Conservation (phyloP, 2,888 invertebrate genomes). For the Xestia rhomboidea region DNA sequence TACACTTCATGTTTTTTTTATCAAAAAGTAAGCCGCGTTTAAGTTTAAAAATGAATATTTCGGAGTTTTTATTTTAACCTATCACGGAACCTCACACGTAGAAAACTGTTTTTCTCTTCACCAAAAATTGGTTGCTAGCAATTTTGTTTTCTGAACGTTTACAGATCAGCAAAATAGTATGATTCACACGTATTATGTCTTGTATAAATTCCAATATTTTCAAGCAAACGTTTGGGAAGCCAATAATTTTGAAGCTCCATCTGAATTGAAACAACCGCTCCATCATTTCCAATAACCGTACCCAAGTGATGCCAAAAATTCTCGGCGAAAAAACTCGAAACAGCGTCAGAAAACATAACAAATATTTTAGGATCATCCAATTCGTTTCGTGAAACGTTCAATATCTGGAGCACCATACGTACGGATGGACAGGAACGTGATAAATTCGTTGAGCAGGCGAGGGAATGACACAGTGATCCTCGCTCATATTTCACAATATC, state of each 20-base stretch:
- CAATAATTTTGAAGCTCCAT: slow-evolving; percentile 30
- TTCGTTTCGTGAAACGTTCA: slow-evolving; percentile 69
- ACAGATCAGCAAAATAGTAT: neutral
- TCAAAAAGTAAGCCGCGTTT: slow-evolving; percentile 64
- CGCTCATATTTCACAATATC: slow-evolving; percentile 86
- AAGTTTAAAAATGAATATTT: slow-evolving; percentile 53
- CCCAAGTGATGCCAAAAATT: slow-evolving; percentile 53
- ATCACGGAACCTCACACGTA: slow-evolving; percentile 42
- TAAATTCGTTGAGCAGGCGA: slow-evolving; percentile 81
- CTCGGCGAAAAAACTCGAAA: slow-evolving; percentile 56
- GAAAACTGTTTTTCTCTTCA: slow-evolving; percentile 26
- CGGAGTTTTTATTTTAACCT: slow-evolving; percentile 39
- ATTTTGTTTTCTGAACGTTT: slow-evolving; percentile 15
- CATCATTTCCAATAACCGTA: slow-evolving; percentile 59
- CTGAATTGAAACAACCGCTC: slow-evolving; percentile 51
- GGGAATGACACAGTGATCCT: slow-evolving; percentile 82
- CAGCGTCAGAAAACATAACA: slow-evolving; percentile 62
- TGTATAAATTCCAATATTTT: slow-evolving; percentile 19
- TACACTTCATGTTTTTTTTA: slow-evolving; percentile 75
- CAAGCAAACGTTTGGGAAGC: slow-evolving; percentile 14
- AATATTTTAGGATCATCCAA: slow-evolving; percentile 73
- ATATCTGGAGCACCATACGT: slow-evolving; percentile 73
- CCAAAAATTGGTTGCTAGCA: slow-evolving; percentile 9
- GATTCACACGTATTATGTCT: slow-evolving; percentile 8
- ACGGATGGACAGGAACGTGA: slow-evolving; percentile 77